Percentiles rank a stretch among this genome's conserved stretches.
Evolutionary conservation across 2,113 vertebrate species (phyloP).

Genomic region (Ceratotherium simum): DNA sequence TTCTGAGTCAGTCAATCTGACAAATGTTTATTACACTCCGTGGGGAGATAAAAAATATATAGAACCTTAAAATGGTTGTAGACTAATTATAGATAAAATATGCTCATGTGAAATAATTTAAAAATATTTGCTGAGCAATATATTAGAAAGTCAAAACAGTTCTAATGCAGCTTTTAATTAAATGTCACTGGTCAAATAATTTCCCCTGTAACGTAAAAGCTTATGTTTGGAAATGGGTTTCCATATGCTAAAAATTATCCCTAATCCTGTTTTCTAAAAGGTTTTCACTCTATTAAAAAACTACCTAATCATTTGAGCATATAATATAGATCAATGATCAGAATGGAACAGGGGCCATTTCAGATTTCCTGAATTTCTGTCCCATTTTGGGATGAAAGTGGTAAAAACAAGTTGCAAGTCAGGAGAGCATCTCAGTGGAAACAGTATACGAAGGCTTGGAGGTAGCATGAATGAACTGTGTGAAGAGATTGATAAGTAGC

Average conservation of each 20-base stretch:
- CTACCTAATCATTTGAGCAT: neutral
- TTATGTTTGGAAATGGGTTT: neutral
- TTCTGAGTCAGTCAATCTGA: neutral
- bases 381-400: neutral
- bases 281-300: neutral
- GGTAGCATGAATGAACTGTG: neutral
- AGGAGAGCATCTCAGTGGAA: neutral
- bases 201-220: neutral
- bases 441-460: neutral
- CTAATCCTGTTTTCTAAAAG: neutral
- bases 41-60: neutral
- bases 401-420: neutral
- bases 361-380: neutral
- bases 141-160: neutral
- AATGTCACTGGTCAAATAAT: neutral
- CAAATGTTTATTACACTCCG: neutral
- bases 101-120: neutral
- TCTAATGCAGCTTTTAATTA: neutral
- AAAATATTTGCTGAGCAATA: neutral
- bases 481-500: neutral
- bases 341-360: neutral
- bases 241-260: neutral
- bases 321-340: neutral
- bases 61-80: neutral
- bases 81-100: neutral